Base-by-base conservation (phyloP, 1,140 invertebrate species). In the Rhyzopertha dominica region DNA sequence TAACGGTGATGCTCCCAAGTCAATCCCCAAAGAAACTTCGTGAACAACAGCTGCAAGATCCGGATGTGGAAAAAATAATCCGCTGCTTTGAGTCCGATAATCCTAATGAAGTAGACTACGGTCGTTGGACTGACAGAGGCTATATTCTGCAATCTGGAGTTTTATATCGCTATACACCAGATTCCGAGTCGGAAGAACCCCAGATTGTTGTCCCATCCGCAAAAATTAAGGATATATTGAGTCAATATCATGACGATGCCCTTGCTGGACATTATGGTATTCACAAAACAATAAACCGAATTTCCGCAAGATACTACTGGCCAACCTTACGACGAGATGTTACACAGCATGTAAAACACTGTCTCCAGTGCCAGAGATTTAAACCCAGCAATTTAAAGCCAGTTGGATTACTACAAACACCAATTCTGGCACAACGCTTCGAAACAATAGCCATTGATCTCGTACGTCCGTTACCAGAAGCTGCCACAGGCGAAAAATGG, bases 291-390 rank as follows among this genome's bases (percentile, higher is more conserved):
- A 2, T 62, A 43, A 23, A 30, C n/a, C n/a, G n/a, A n/a, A n/a
- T n/a, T n/a, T n/a, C n/a, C n/a, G n/a, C n/a, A n/a, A n/a, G n/a
- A 32, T 48, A 62, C 51, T 43, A 65, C 47, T 51, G 59, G 64
- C 16, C 39, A 20, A 36, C 20, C 4, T 51, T 59, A 26, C 17
- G 46, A 13, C 14, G 25, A 30, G 32, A 48, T 26, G 29, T 55
- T n/a, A 26, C 47, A 9, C n/a, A 25, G 39, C 50, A 36, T 35
- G 22, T 54, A 22, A 17, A 10, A 32, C 49, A 16, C 25, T 54
- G 34, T 53, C 50, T 36, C 34, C 12, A 32, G 2, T 54, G 49
- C 30, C 44, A 37, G 0, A 22, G 36, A 10, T 49, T 38, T 20
- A 49, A 49, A 8, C 16, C 42, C 2, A 16, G 12, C 7, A 46